Percentiles rank a stretch among this genome's conserved stretches.
phyloP scores from a whole-genome alignment of 2,797 vertebrate genomes.

The Amniataba percoides region DNA sequence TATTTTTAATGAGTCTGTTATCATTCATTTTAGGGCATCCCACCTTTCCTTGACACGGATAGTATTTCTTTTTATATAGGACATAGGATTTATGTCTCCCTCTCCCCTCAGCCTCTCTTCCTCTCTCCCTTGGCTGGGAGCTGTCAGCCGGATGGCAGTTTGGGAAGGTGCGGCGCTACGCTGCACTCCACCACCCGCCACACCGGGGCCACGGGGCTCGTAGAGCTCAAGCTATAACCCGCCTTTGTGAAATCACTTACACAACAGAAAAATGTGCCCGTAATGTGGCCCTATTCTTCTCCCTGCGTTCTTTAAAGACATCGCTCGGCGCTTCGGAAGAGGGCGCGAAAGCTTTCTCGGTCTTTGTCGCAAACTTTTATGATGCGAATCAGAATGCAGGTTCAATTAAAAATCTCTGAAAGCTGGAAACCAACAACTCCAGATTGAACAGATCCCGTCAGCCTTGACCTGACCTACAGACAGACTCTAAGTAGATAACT shows the following conservation, averaged over 20 bases:
- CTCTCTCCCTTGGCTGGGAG: slow-evolving; percentile 72
- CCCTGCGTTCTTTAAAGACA: background rate
- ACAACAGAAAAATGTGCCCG: slow-evolving; percentile 44
- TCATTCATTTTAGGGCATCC: slow-evolving; percentile 91
- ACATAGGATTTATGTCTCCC: slow-evolving; percentile 88
- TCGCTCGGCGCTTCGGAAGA: slow-evolving; percentile 23
- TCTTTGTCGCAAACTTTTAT: slow-evolving; percentile 7
- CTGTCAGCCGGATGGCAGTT: slow-evolving; percentile 77
- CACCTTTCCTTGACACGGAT: slow-evolving; percentile 89
- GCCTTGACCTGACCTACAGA: background rate
- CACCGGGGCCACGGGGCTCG: slow-evolving; percentile 48
- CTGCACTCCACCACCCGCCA: slow-evolving; percentile 32
- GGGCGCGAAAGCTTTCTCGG: slow-evolving; percentile 2
- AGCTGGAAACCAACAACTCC: background rate
- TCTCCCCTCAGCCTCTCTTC: slow-evolving; percentile 64
- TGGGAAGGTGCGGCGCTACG: slow-evolving; percentile 55
- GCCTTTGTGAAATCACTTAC: slow-evolving; percentile 61
- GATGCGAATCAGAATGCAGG: background rate
- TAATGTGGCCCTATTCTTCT: slow-evolving; percentile 24
- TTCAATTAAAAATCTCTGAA: background rate
- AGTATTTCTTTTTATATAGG: slow-evolving; percentile 92
- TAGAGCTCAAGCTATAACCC: slow-evolving; percentile 31
- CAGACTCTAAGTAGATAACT: background rate
- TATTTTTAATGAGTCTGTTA: slow-evolving; percentile 92
- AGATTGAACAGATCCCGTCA: background rate